Percentiles rank a stretch among this genome's conserved stretches.
Conservation (phyloP, 2,113 vertebrate species). For the Gracilinanus agilis region DNA sequence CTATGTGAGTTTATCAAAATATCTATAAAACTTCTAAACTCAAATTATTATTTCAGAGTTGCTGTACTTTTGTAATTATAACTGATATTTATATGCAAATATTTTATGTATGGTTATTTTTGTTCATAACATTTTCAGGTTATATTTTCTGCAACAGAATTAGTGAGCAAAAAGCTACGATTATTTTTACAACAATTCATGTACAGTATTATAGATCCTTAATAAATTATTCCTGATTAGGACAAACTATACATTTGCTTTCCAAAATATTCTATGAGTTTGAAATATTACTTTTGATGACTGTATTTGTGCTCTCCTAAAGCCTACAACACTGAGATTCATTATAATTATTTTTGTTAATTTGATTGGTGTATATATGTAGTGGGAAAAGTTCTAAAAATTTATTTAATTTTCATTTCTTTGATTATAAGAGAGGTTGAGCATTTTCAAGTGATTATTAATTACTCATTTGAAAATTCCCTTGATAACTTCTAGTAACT, state of each 20-base stretch:
- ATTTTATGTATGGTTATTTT: not conserved
- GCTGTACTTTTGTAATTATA: not conserved
- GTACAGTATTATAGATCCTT: not conserved
- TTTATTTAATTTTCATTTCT: not conserved
- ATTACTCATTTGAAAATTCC: not conserved
- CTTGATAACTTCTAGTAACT: not conserved
- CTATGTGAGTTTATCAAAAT: not conserved
- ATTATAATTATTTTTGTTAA: not conserved
- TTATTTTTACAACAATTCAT: not conserved
- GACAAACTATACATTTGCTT: not conserved
- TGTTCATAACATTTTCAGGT: not conserved
- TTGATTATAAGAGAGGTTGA: not conserved
- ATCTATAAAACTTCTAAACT: not conserved
- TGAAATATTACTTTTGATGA: not conserved
- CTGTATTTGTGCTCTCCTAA: not conserved
- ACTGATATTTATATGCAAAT: not conserved
- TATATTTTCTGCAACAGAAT: not conserved
- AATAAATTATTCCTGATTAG: not conserved
- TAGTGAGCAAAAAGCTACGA: not conserved
- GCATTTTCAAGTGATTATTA: not conserved
- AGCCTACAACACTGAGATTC: not conserved
- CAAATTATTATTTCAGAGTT: not conserved
- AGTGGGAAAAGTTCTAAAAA: not conserved
- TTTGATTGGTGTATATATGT: too few relatives aligned
- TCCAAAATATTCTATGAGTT: not conserved